A percentile compares a stretch with the other conserved stretches of the same genome.
phyloP scores from a whole-genome alignment of 2,113 vertebrate species.

The Dicentrarchus labrax region DNA sequence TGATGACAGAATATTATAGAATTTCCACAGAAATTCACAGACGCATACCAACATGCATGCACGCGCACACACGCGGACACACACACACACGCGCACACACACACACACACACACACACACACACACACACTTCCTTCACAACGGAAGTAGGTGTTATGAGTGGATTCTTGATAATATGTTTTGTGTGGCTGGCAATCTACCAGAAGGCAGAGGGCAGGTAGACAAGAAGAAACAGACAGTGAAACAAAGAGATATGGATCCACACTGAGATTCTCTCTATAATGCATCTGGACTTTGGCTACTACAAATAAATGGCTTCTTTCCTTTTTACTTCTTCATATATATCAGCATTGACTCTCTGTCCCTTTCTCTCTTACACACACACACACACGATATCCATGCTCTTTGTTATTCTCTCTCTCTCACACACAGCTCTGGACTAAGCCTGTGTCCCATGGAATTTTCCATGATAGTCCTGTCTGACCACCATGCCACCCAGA shows the following conservation, averaged over 20 bases:
- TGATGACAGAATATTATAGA: no score
- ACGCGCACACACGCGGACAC: not conserved
- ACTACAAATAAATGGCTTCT: not conserved
- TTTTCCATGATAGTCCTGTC: slow-evolving; percentile 59
- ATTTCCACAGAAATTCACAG: no score
- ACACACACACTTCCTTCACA: not conserved
- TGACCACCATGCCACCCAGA: slow-evolving; percentile 3
- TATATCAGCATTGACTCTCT: not conserved
- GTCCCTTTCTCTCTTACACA: not conserved
- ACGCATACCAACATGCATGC: not conserved
- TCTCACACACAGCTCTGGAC: not conserved
- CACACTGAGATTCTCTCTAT: not conserved
- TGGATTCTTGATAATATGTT: not conserved
- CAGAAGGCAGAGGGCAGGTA: not conserved
- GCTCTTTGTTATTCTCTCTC: not conserved
- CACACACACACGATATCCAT: not conserved
- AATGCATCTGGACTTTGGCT: not conserved
- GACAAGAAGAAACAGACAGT: no score
- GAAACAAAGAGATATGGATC: not conserved
- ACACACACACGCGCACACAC: not conserved
- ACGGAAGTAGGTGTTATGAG: not conserved
- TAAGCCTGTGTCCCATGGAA: slow-evolving; percentile 41
- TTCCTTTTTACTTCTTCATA: not conserved
- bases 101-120: not conserved
- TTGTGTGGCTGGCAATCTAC: not conserved